phyloP scores from a whole-genome alignment of 2,113 vertebrate species.

The Oreochromis tanganicae region DNA sequence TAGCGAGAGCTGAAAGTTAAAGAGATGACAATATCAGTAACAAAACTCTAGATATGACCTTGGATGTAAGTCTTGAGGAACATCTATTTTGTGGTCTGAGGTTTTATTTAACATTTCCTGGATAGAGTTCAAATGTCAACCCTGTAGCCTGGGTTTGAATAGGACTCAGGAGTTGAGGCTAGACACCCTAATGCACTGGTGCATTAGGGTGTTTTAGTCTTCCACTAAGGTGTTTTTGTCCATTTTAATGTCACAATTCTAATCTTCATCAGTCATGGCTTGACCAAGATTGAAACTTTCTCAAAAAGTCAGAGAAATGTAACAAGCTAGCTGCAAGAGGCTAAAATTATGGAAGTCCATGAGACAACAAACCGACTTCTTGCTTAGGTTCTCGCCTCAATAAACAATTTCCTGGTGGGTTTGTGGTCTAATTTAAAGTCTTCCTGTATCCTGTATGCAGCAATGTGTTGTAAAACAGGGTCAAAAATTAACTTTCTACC shows the following conservation, averaged over 20 bases:
- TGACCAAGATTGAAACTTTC: neutral
- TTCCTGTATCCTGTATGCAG: neutral
- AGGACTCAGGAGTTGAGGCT: neutral
- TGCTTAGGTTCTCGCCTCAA: accelerated
- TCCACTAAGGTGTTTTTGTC: neutral
- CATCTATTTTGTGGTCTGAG: neutral
- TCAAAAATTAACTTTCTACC: neutral
- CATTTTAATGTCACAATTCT: neutral
- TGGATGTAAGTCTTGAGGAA: neutral
- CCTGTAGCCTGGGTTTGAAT: neutral
- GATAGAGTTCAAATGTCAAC: neutral
- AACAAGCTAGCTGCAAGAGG: neutral
- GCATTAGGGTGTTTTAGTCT: too few species aligned
- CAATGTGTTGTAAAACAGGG: neutral
- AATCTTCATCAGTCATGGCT: neutral
- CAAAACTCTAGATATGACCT: neutral
- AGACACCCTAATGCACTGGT: neutral
- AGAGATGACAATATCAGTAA: neutral
- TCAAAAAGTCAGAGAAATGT: neutral
- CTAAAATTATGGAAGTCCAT: neutral
- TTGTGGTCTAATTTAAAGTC: neutral
- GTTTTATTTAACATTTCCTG: neutral
- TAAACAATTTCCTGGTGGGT: neutral
- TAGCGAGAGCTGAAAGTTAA: neutral
- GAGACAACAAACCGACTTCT: neutral